Evolutionary conservation across 2,797 vertebrate genomes (phyloP), one percentile per base, ranked within the genome.

Genomic region (Sebastes diaconus): DNA sequence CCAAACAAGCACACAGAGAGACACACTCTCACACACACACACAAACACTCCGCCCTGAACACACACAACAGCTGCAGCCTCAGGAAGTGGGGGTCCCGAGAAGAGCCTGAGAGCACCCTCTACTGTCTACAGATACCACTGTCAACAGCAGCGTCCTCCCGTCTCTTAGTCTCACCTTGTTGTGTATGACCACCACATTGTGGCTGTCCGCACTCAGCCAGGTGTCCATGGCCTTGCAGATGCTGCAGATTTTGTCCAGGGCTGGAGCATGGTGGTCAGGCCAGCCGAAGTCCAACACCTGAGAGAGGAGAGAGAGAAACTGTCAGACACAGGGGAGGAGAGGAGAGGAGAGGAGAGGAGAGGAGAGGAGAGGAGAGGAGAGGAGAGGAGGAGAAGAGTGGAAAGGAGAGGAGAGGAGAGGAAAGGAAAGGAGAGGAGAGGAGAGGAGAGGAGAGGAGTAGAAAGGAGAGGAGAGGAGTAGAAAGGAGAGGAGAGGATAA

Each of bases 161-260:
- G 42, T 61, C 59, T 55, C 8, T 18, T n/a, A 10, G 68, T 39
- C 93, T 93, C 79, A 99, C 98, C 97, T 98, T 99, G 92, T 99
- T 99, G 92, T 99, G 98, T 16, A 99, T 95, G 72, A 99, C 98
- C 16, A 99, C 97, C 11, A 99, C 97, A 0, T 99, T 98, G 93
- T 97, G 97, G 1, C 94, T 84, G 3, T 97, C 97, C 0, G 97
- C 94, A 0, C 96, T 99, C 86, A 99, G 96, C 97, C 98, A 99
- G 0, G 97, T 99, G 95, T 99, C 98, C 97, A 99, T 98, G 81
- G 98, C 98, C 89, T 99, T 99, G 89, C 98, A 99, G 92, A 99
- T 97, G 83, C 97, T 99, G 95, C 98, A 99, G 92, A 99, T 98
- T 92, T 98, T 99, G 91, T 99, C 98, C 92, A 99, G 94, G 0